These are phyloP conservation scores for Balearica regulorum DNA, from an alignment of 2,797 vertebrate genomes.

Conservation along the genomic window DNA sequence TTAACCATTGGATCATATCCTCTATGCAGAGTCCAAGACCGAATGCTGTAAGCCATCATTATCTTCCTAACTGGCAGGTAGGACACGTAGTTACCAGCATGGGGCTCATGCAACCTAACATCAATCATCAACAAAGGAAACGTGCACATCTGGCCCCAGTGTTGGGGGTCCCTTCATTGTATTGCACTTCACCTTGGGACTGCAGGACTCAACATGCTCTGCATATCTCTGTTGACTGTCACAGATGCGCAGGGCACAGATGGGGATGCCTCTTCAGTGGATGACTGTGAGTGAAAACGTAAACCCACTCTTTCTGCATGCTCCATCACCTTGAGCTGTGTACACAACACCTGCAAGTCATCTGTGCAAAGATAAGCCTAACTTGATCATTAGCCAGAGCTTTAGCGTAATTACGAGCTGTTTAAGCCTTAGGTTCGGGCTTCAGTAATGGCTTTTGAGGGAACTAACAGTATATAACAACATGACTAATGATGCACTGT, in stretches of 20 bases:
- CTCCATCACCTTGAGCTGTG: neutral
- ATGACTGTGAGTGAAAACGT: fast-evolving
- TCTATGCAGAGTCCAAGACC: neutral
- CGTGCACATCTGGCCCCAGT: neutral
- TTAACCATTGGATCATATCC: neutral
- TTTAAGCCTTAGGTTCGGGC: neutral
- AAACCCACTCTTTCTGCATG: neutral
- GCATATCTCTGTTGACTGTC: neutral
- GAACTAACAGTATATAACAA: neutral
- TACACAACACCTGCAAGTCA: neutral
- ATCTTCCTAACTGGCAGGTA: neutral
- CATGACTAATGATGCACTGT: neutral
- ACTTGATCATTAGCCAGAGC: neutral
- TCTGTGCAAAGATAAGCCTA: neutral
- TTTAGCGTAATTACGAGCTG: neutral
- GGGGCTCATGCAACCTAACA: neutral
- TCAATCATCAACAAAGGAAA: neutral
- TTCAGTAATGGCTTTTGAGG: neutral
- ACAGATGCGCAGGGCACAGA: neutral
- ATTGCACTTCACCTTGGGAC: neutral
- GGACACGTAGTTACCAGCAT: no score
- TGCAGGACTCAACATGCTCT: neutral
- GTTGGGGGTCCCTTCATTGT: neutral
- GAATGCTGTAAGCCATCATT: neutral
- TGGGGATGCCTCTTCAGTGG: neutral